Percentiles rank a stretch among this genome's conserved stretches.
phyloP scores from a whole-genome alignment of 2,113 vertebrate genomes.

The Cyprinus carpio region DNA sequence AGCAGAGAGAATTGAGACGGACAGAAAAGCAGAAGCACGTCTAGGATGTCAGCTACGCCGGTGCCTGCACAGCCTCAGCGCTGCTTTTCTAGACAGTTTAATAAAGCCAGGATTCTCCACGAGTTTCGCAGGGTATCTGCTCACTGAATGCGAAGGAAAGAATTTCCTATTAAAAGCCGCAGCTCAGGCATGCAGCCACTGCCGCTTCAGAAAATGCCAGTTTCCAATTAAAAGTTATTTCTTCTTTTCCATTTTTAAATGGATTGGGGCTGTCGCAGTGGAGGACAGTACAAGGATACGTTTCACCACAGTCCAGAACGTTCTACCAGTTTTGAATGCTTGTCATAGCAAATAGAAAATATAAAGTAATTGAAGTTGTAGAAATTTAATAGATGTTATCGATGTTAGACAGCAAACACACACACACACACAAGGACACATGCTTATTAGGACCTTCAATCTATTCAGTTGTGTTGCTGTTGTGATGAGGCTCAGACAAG shows the following conservation, averaged over 20 bases:
- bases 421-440: slow-evolving; percentile 35
- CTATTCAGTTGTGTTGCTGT: slow-evolving; percentile 6
- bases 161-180: slow-evolving; percentile 68
- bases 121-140: slow-evolving; percentile 64
- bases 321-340: slow-evolving; percentile 23
- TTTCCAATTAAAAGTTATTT: slow-evolving; percentile 67
- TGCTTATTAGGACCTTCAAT: slow-evolving; percentile 44
- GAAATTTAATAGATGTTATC: slow-evolving; percentile 2
- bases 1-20: slow-evolving; percentile 44
- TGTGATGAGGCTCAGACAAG: not conserved
- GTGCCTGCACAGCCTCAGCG: slow-evolving; percentile 11
- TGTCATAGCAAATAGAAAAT: slow-evolving; percentile 42
- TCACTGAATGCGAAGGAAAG: slow-evolving; percentile 67
- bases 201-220: slow-evolving; percentile 56
- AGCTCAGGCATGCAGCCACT: slow-evolving; percentile 61
- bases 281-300: slow-evolving; percentile 53
- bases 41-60: slow-evolving; percentile 23
- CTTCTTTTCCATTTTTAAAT: slow-evolving; percentile 56
- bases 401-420: slow-evolving; percentile 28
- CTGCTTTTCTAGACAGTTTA: slow-evolving; percentile 54
- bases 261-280: slow-evolving; percentile 52
- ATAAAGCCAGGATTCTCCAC: slow-evolving; percentile 59
- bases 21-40: slow-evolving; percentile 44
- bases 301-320: slow-evolving; percentile 41
- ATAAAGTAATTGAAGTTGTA: slow-evolving; percentile 39